phyloP scores from a whole-genome alignment of 2,888 invertebrate genomes.

The Oscheius onirici region DNA sequence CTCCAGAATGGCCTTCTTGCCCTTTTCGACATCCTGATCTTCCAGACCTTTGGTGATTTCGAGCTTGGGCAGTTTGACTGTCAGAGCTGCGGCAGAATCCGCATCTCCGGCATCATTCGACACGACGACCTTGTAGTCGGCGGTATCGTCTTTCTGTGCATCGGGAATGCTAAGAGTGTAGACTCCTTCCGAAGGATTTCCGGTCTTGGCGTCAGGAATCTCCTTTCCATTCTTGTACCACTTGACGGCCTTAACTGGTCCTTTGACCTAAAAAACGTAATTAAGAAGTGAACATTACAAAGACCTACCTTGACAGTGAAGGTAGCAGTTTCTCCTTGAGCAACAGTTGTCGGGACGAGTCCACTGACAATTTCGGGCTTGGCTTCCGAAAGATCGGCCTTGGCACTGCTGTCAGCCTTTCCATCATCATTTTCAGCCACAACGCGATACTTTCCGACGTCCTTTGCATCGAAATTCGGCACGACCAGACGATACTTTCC shows the following conservation, averaged over 20 bases:
- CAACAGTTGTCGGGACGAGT: conserved; percentile 78
- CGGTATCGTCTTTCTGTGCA: conserved; percentile 61
- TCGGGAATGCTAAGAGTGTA: conserved; percentile 64
- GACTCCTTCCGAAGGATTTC: conserved; percentile 57
- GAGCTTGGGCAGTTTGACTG: conserved; percentile 55
- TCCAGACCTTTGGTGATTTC: conserved; percentile 80
- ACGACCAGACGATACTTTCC: conserved; percentile 67
- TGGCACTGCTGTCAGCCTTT: conserved; percentile 62
- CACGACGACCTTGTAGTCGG: conserved; percentile 62
- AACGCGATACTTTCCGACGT: conserved; percentile 70
- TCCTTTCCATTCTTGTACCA: conserved; percentile 72
- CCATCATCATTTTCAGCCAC: conserved; percentile 71
- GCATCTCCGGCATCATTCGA: conserved; percentile 70
- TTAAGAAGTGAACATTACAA: not conserved
- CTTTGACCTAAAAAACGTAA: not conserved
- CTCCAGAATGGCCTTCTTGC: conserved; percentile 81
- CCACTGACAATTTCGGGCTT: conserved; percentile 78
- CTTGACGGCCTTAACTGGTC: conserved; percentile 13
- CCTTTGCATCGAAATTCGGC: conserved; percentile 45
- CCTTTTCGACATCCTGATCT: conserved; percentile 80
- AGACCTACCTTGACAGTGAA: conserved; percentile 76
- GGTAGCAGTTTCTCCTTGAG: conserved; percentile 85
- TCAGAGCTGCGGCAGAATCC: conserved; percentile 63
- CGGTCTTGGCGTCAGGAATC: conserved; percentile 66
- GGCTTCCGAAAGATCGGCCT: conserved; percentile 72